Evolutionary conservation across 2,888 invertebrate species (phyloP), one percentile per base, ranked within the genome.

Genomic region (Tachina fera): DNA sequence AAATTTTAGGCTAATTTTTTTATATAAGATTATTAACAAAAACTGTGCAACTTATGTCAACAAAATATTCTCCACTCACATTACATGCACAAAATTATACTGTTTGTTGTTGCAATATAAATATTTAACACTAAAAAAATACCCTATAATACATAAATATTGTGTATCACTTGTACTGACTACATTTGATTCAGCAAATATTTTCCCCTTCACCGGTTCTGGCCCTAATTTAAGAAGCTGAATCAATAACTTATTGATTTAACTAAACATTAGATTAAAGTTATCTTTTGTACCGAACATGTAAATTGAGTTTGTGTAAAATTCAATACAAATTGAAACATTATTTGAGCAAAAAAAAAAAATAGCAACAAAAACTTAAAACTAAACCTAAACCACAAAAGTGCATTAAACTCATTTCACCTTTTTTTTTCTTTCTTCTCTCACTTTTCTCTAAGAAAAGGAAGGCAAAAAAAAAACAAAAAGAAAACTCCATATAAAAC

Each of bases 321-420:
- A 78, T 67, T 72, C 65, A 83, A 78, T 31, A 74, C 72, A 77
- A 78, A 83, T 72, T 83, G 67, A 83, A 78, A 83, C 72, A 83
- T 72, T 60, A 78, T 78, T 83, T 47, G n/a, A 72, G n/a, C n/a
- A n/a, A n/a, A n/a, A 60, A 67, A 39, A 70, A 67, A 11, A 60
- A 39, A 53, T 43, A 75, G 47, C 31, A 80, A 74, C 39, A 68
- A 81, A 81, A 75, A 63, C 75, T 82, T 86, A 45, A 86, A 86
- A 76, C 71, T 75, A 72, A 86, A 86, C 75, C 83, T 83, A 43
- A 80, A 86, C 86, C 86, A 58, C 86, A 83, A 79, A 81, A 86
- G 86, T 86, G 86, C 86, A 86, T 86, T 86, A 86, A 86, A 86
- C 86, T 83, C 83, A 86, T 79, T 86, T 86, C 86, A 86, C 86